Evolutionary conservation across 2,888 invertebrate species (phyloP).

Genomic region (Sisyra terminalis): DNA sequence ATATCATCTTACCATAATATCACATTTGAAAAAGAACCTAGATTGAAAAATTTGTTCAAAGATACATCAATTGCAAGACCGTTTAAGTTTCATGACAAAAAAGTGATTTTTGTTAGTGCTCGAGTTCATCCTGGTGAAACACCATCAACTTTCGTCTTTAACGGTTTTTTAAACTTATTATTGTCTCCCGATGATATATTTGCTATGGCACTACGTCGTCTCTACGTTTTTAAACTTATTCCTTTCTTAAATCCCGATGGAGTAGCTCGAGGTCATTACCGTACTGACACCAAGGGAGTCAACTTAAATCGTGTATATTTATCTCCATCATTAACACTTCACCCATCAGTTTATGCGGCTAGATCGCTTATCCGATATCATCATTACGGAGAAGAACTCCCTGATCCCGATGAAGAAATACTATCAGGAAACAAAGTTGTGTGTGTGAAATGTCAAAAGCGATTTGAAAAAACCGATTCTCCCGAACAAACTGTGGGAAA

Average conservation of each 20-base stretch:
- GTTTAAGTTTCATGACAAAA: constrained; percentile 58
- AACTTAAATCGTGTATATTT: constrained; percentile 79
- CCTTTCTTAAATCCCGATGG: constrained; percentile 89
- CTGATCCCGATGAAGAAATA: constrained; percentile 24
- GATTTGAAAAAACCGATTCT: constrained; percentile 1
- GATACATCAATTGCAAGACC: constrained; percentile 48
- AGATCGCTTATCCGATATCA: constrained; percentile 60
- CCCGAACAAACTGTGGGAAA: too few relatives aligned
- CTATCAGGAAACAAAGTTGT: too few relatives aligned
- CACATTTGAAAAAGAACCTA: constrained; percentile 49
- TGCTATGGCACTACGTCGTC: constrained; percentile 50
- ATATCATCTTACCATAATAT: constrained; percentile 69
- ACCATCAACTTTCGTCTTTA: constrained; percentile 78
- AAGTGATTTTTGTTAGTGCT: constrained; percentile 74
- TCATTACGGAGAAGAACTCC: constrained; percentile 47
- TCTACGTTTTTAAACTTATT: constrained; percentile 77
- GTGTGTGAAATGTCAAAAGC: neutral
- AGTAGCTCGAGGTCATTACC: constrained; percentile 68
- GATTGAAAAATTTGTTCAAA: constrained; percentile 56
- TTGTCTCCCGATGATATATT: constrained; percentile 57
- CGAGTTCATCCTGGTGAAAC: constrained; percentile 89
- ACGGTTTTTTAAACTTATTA: constrained; percentile 70
- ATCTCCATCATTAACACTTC: constrained; percentile 52
- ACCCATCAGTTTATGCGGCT: constrained; percentile 77
- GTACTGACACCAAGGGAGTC: constrained; percentile 74